Conservation (phyloP, 2,888 invertebrate genomes). For the Abrostola tripartita region DNA sequence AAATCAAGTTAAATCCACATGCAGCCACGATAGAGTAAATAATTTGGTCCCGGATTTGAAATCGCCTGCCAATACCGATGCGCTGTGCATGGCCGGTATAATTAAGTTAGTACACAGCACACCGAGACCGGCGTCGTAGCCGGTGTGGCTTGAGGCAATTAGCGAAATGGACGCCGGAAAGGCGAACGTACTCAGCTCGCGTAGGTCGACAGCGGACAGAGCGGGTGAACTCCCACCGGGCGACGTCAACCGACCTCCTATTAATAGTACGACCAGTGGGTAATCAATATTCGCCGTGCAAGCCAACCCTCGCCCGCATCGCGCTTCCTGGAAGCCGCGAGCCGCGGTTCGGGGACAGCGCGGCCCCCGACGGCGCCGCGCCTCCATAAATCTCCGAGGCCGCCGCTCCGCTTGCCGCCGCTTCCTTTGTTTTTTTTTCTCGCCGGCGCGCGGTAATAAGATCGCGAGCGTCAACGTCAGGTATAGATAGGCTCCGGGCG, state of each 20-base stretch:
- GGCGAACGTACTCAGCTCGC: conserved; percentile 67
- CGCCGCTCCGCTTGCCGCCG: conserved; percentile 70
- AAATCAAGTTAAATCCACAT: neutral
- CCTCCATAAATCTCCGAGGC: conserved; percentile 82
- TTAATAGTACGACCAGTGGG: conserved; percentile 78
- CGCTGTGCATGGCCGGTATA: conserved; percentile 50
- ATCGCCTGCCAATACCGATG: conserved; percentile 39
- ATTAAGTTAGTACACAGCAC: conserved; percentile 50
- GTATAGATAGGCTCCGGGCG: conserved; percentile 72
- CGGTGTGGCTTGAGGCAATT: conserved; percentile 72
- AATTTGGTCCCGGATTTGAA: conserved; percentile 24
- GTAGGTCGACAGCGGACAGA: conserved; percentile 63
- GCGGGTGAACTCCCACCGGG: conserved; percentile 63
- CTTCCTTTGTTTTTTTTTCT: conserved; percentile 80
- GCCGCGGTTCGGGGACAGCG: conserved; percentile 63
- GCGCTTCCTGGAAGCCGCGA: conserved; percentile 78
- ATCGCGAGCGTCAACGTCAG: conserved; percentile 84
- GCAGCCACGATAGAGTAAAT: conserved; percentile 1
- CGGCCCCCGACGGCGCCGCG: conserved; percentile 82
- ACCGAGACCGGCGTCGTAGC: conserved; percentile 44
- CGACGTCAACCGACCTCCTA: conserved; percentile 71
- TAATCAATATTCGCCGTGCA: conserved; percentile 84
- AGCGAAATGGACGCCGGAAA: conserved; percentile 78
- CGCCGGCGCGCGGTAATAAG: conserved; percentile 77
- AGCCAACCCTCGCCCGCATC: conserved; percentile 75